These are phyloP conservation scores for Gambusia yucatana DNA, from an alignment of 2,797 vertebrate species.

Conservation along the genomic window DNA sequence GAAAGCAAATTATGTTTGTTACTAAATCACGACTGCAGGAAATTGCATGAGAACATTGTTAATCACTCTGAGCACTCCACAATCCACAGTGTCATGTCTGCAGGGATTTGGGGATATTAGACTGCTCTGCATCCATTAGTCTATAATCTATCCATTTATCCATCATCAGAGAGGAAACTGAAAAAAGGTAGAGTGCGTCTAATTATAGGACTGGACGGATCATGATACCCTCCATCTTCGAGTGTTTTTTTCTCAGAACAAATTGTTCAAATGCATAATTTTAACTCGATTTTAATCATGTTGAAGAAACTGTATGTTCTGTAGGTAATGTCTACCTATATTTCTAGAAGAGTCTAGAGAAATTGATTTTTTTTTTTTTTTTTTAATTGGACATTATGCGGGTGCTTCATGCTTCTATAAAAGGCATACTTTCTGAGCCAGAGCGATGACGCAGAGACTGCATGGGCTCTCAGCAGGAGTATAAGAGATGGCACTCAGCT, in stretches of 20 bases:
- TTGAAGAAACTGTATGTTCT: not conserved
- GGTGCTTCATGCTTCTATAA: constrained; percentile 55
- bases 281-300: not conserved
- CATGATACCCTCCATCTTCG: not conserved
- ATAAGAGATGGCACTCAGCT: constrained; percentile 46
- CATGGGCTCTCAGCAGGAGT: constrained; percentile 21
- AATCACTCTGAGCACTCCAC: constrained; percentile 11
- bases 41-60: constrained; percentile 5
- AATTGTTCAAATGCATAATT: not conserved
- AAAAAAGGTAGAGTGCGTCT: constrained; percentile 18
- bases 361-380: too few relatives aligned
- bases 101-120: constrained; percentile 25
- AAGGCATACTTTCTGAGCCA: constrained; percentile 56
- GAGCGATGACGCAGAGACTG: constrained; percentile 63
- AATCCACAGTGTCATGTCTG: constrained; percentile 22
- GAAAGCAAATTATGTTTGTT: not conserved
- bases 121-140: constrained; percentile 10
- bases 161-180: constrained; percentile 26
- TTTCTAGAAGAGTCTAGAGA: constrained; percentile 3
- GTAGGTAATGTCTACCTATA: not conserved
- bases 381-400: not conserved
- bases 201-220: constrained; percentile 8
- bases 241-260: not conserved
- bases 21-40: constrained; percentile 7
- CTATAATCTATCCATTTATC: constrained; percentile 24